Conservation (phyloP, 1,140 invertebrate genomes). For the Kradibia gibbosae region DNA sequence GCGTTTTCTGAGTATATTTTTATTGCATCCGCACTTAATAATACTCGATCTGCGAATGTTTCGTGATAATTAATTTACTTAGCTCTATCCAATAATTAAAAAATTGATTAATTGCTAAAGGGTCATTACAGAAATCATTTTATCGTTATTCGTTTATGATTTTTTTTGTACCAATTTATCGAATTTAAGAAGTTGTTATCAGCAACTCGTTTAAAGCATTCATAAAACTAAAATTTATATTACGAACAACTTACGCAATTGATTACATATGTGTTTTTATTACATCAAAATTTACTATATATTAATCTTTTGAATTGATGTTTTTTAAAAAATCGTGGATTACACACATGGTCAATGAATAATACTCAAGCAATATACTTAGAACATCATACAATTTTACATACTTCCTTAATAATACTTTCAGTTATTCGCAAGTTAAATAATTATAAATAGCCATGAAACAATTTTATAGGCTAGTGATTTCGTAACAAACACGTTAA, state of each 20-base stretch:
- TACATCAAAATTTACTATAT: slow-evolving; percentile 16
- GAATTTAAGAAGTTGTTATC: neutral
- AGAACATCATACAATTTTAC: slow-evolving; percentile 9
- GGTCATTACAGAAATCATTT: no score
- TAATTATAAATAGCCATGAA: slow-evolving; percentile 29
- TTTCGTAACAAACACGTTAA: slow-evolving; percentile 30
- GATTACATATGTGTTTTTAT: slow-evolving; percentile 23
- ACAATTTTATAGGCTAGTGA: slow-evolving; percentile 17
- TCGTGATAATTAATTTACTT: no score
- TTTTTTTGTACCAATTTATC: neutral
- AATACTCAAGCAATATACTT: no score
- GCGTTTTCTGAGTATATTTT: no score
- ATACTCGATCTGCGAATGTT: no score
- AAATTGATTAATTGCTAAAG: no score
- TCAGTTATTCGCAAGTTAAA: slow-evolving; percentile 23
- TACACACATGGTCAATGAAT: neutral
- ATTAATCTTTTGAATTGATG: slow-evolving; percentile 33
- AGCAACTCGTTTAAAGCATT: neutral
- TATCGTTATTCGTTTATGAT: neutral
- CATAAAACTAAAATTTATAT: neutral
- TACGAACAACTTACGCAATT: neutral
- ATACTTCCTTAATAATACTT: slow-evolving; percentile 29
- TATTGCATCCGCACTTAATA: no score
- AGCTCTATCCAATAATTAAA: neutral
- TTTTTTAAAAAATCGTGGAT: slow-evolving; percentile 9